phyloP scores from a whole-genome alignment of 2,888 invertebrate species.

The Acanthacorydalis orientalis region DNA sequence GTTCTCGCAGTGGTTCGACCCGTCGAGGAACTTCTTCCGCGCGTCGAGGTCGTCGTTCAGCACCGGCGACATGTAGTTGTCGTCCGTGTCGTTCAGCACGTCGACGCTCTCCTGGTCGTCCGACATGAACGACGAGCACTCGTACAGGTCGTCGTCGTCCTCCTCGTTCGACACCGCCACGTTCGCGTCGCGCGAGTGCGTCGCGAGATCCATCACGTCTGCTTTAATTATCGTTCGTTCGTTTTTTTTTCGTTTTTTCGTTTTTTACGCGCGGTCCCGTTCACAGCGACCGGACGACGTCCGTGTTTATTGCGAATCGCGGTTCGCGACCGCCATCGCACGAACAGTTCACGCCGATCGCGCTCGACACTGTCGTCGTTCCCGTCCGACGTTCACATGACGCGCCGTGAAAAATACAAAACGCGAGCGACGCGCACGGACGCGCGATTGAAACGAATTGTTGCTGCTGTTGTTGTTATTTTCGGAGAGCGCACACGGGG shows the following conservation, averaged over 20 bases:
- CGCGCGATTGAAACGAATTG: too few species aligned
- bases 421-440: too few species aligned
- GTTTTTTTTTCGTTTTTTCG: not conserved
- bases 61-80: constrained; percentile 8
- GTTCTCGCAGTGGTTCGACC: constrained; percentile 9
- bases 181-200: not conserved
- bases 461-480: too few species aligned
- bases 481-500: too few species aligned
- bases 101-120: constrained; percentile 19
- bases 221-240: not conserved
- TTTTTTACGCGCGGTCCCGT: not conserved
- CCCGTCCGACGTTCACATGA: too few species aligned
- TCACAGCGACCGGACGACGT: not conserved
- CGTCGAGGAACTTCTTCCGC: constrained; percentile 10
- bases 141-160: constrained; percentile 13
- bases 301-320: too few species aligned
- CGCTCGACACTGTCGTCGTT: too few species aligned
- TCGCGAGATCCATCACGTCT: constrained; percentile 2
- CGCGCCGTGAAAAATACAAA: too few species aligned
- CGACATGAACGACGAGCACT: constrained; percentile 14
- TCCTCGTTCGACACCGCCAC: not conserved
- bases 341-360: too few species aligned
- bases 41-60: constrained; percentile 9
- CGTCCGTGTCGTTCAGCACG: constrained; percentile 15
- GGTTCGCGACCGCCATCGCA: too few species aligned